Base-by-base conservation (phyloP, 2,888 invertebrate species). In the Philaethria dido region DNA sequence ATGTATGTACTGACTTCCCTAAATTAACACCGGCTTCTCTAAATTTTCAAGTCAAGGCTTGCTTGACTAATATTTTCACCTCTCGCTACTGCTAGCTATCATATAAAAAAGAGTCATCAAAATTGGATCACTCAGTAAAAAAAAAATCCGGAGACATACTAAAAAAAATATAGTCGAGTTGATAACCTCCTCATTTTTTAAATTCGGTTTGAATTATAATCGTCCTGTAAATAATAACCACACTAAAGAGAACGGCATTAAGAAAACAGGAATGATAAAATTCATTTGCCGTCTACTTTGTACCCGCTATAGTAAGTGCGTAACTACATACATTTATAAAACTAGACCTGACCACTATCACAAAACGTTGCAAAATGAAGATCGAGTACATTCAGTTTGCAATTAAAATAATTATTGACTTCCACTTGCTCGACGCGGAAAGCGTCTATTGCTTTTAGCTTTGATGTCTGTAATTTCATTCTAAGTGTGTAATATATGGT, bases 321-420 rank as follows among this genome's bases (percentile, higher is more conserved):
- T 22, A 22, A 39, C 13, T 13, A 39, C 1, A 2, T 57, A 57
- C 25, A 42, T 42, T 42, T 25, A 25, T n/a, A 42, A 57, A 42
- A 57, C 42, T 42, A 25, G 16, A 42, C 22, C 16, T 20, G 22
- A 16, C 22, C 25, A 57, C 22, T 11, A 57, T n/a, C 57, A 42
- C n/a, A 57, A 57, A 57, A 57, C 42, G 25, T 39, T 57, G 42
- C 57, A 57, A 57, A 57, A 42, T 42, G 42, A 57, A 42, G 22
- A 57, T 57, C n/a, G 20, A 57, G 57, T 42, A 22, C 25, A 16
- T 42, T 25, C 57, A 42, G 22, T 57, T 57, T 42, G 39, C 48
- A 57, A 47, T 64, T 57, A 64, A 57, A 64, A 57, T 64, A 64
- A 57, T 64, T 55, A 57, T 64, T 45, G 54, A 57, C 57, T 57